Evolutionary conservation across 53 echinoderm and acorn worm species (phyloP).

Genomic region (Holothuria leucospilota): DNA sequence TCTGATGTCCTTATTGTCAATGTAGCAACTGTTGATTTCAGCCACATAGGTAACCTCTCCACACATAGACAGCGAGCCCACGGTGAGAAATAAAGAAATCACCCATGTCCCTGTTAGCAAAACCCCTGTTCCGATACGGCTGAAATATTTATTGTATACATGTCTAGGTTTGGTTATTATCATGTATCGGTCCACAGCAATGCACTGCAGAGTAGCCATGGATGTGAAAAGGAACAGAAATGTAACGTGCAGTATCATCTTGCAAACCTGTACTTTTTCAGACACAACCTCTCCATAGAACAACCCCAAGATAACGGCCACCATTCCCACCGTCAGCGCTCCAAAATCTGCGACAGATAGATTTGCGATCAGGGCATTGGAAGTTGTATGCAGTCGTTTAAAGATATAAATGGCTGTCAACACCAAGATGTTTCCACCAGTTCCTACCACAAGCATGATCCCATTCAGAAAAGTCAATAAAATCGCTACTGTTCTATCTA

Average conservation of each 20-base stretch:
- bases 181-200: slow-evolving; percentile 41
- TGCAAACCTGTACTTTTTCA: neutral
- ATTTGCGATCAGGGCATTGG: slow-evolving; percentile 48
- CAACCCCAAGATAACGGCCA: slow-evolving; percentile 3
- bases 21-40: slow-evolving; percentile 14
- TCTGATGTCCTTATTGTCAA: neutral
- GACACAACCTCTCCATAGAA: neutral
- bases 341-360: slow-evolving; percentile 38
- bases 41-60: neutral
- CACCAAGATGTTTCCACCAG: neutral
- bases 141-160: slow-evolving; percentile 25
- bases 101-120: slow-evolving; percentile 21
- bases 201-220: slow-evolving; percentile 28
- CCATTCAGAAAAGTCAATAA: neutral
- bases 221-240: slow-evolving; percentile 41
- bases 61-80: neutral
- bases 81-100: neutral
- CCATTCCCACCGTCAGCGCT: slow-evolving; percentile 1
- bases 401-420: slow-evolving; percentile 18
- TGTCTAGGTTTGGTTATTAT: slow-evolving; percentile 33
- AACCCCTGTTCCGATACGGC: neutral
- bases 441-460: slow-evolving; percentile 1
- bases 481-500: neutral
- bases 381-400: slow-evolving; percentile 36
- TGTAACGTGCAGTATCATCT: slow-evolving; percentile 3